Percentiles rank a stretch among this genome's conserved stretches.
These are phyloP conservation scores for Zeuzera pyrina DNA, from an alignment of 2,888 invertebrate genomes.

Conservation along the genomic window DNA sequence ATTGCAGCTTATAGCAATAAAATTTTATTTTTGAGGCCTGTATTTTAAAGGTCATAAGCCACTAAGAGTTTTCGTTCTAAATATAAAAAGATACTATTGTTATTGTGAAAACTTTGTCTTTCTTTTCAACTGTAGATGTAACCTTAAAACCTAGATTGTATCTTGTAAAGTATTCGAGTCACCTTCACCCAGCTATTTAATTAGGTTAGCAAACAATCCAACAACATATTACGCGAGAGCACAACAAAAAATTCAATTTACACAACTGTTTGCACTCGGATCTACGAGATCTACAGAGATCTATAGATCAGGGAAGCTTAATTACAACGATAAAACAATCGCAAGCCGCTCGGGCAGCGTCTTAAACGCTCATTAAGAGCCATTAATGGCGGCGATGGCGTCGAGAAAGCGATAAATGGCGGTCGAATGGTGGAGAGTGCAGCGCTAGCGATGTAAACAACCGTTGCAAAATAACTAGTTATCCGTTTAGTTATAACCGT, in stretches of 20 bases:
- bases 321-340: conserved; percentile 67
- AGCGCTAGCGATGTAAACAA: too few relatives aligned
- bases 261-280: conserved; percentile 35
- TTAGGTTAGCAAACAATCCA: conserved; percentile 11
- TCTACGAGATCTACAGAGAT: conserved; percentile 39
- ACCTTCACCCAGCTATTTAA: conserved; percentile 8
- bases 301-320: conserved; percentile 51
- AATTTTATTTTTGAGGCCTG: too few relatives aligned
- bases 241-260: conserved; percentile 28
- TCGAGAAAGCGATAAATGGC: conserved; percentile 43
- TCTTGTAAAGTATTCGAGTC: too few relatives aligned
- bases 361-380: conserved; percentile 61
- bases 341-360: conserved; percentile 39
- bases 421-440: conserved; percentile 25
- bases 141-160: too few relatives aligned
- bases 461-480: too few relatives aligned
- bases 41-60: too few relatives aligned
- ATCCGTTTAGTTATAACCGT: too few relatives aligned
- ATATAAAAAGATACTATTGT: too few relatives aligned
- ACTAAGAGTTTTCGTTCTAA: too few relatives aligned
- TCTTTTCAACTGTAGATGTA: too few relatives aligned
- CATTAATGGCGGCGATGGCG: conserved; percentile 47
- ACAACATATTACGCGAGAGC: neutral
- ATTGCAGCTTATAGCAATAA: too few relatives aligned
- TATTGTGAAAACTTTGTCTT: too few relatives aligned